Conservation (phyloP, 2,113 vertebrate species). For the Indicator indicator region DNA sequence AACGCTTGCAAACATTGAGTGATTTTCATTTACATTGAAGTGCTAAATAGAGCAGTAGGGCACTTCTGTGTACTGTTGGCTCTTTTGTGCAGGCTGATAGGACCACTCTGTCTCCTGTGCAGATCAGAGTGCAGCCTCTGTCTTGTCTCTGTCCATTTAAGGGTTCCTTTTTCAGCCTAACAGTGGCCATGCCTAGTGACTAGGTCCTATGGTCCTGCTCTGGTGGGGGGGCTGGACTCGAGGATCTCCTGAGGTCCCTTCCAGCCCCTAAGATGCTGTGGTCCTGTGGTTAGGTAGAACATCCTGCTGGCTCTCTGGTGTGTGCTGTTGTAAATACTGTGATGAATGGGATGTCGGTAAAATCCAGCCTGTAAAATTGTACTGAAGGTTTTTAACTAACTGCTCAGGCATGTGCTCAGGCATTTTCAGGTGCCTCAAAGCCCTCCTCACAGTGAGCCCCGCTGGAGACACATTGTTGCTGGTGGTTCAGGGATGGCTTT, state of each 20-base stretch:
- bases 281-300: neutral
- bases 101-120: neutral
- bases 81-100: neutral
- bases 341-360: neutral
- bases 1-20: neutral
- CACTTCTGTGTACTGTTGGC: neutral
- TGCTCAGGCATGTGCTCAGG: neutral
- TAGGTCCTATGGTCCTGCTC: neutral
- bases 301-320: neutral
- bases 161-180: neutral
- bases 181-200: neutral
- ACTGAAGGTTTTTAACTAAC: neutral
- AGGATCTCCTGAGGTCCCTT: too few species aligned
- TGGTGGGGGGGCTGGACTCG: too few species aligned
- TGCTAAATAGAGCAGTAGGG: neutral
- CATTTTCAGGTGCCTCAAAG: neutral
- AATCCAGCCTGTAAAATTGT: neutral
- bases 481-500: constrained; percentile 16
- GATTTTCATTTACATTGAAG: constrained; percentile 14
- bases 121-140: neutral
- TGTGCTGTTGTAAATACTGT: neutral
- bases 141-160: neutral
- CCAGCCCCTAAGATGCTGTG: neutral
- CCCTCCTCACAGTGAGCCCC: neutral
- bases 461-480: neutral